These are phyloP conservation scores for Drymonia ruficornis DNA, from an alignment of 2,888 invertebrate species.

Conservation along the genomic window DNA sequence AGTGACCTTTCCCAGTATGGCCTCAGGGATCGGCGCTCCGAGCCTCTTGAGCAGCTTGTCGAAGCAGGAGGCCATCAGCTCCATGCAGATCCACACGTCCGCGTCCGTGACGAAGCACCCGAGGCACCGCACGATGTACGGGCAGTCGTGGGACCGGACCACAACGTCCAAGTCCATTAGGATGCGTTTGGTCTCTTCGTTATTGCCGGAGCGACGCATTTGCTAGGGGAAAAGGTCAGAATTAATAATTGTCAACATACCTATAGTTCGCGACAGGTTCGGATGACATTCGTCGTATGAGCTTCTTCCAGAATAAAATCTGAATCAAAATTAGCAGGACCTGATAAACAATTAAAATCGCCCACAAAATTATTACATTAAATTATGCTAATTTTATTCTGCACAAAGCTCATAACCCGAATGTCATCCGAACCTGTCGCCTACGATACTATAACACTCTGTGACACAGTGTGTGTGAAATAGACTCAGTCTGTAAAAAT, in stretches of 20 bases:
- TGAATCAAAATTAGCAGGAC: too few species aligned
- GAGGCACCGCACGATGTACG: slow-evolving; percentile 97
- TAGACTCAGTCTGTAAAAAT: too few species aligned
- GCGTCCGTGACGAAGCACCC: slow-evolving; percentile 99
- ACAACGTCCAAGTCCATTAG: slow-evolving; percentile 99
- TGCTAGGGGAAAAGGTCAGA: slow-evolving; percentile 82
- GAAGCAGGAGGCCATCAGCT: slow-evolving; percentile 99
- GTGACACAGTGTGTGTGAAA: too few species aligned
- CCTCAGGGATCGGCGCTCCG: slow-evolving; percentile 96
- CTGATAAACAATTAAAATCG: too few species aligned
- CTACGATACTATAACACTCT: too few species aligned
- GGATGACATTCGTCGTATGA: too few species aligned
- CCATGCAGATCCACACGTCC: slow-evolving; percentile 99
- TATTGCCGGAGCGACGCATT: slow-evolving; percentile 98
- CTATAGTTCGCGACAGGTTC: too few species aligned
- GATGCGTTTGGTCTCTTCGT: slow-evolving; percentile 98
- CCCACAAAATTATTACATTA: too few species aligned
- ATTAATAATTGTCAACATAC: neutral
- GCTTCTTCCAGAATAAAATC: too few species aligned
- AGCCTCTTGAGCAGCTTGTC: slow-evolving; percentile 96
- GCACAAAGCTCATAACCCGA: too few species aligned
- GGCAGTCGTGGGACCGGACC: slow-evolving; percentile 98
- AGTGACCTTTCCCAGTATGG: slow-evolving; percentile 98
- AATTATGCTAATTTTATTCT: too few species aligned
- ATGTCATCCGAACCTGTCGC: too few species aligned